Percentiles rank a stretch among this genome's conserved stretches.
Conservation (phyloP, 2,113 vertebrate genomes). For the Blennius ocellaris region DNA sequence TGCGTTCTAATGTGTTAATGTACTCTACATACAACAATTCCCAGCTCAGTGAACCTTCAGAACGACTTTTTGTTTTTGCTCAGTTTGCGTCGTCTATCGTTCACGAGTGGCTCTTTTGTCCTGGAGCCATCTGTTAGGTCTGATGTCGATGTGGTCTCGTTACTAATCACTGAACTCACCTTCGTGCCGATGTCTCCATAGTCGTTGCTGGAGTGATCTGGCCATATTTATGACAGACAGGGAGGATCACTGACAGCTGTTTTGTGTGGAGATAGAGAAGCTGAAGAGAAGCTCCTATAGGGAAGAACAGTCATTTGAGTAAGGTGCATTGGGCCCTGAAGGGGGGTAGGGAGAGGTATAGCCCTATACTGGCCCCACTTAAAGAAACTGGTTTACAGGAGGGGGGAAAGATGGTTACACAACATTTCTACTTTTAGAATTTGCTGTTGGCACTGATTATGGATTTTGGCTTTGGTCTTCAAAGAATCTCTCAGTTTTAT, state of each 20-base stretch:
- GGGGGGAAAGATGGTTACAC: conserved; percentile 53
- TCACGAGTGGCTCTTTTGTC: neutral
- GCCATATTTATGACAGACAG: too few relatives aligned
- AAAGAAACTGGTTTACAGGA: conserved; percentile 63
- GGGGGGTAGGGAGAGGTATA: conserved; percentile 42
- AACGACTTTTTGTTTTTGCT: neutral
- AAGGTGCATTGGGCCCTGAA: conserved; percentile 31
- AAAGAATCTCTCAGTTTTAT: conserved; percentile 7
- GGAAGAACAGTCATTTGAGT: conserved; percentile 14
- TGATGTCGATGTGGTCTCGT: neutral
- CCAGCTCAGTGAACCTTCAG: neutral
- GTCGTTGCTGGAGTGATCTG: neutral
- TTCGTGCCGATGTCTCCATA: neutral
- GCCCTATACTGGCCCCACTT: conserved; percentile 55
- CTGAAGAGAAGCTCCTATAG: neutral
- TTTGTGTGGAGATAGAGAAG: neutral
- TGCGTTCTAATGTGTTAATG: neutral
- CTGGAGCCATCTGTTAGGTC: neutral
- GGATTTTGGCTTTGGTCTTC: conserved; percentile 7
- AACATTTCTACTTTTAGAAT: conserved; percentile 55
- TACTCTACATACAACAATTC: neutral
- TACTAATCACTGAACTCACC: neutral
- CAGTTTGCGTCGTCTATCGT: neutral
- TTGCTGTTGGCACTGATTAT: conserved; percentile 19
- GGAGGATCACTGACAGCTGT: neutral